Evolutionary conservation across 2,113 vertebrate species (phyloP), one percentile per base, ranked within the genome.

Genomic region (Seriola rivoliana): DNA sequence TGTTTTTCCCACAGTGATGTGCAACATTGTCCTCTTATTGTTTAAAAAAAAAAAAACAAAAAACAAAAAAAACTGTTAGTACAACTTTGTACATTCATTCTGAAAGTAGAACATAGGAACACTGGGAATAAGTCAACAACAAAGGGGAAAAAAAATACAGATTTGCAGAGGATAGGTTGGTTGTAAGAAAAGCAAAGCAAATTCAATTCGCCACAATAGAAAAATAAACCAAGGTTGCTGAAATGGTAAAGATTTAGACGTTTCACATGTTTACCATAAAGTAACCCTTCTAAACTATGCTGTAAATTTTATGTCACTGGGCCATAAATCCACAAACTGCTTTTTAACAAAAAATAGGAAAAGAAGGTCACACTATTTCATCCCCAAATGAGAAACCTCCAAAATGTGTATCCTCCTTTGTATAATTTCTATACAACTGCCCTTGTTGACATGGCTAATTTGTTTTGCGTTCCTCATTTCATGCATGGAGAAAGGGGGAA

Each of bases 91-190:
- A 40, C 25, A 70, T 77, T 74, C 32, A 57, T 63, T 48, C 60
- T 54, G 60, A 84, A 89, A 74, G 78, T 86, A 36, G 74, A 77
- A 40, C 77, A 68, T 6, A 55, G 17, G 54, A 50, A 83, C 76
- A 60, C 32, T 77, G 83, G 72, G 72, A 78, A 78, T 78, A 68
- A 77, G 50, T 64, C 10, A 72, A 64, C 21, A 71, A 76, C 66
- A 76, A 83, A 71, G 23, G 4, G 32, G 34, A 23, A 62, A 78
- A 40, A 23, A 62, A 78, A 25, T 5, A 32, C 11, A 34, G 55
- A 57, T 72, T 55, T 52, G 38, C 19, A 64, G 12, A 44, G 38
- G 36, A 50, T 57, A 46, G 13, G 29, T n/a, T 66, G 50, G 50
- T 38, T 78, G 11, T 2, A 65, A n/a, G 23, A 57, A 75, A 70